Evolutionary conservation across 2,113 vertebrate genomes (phyloP).

Genomic region (Stegostoma tigrinum): DNA sequence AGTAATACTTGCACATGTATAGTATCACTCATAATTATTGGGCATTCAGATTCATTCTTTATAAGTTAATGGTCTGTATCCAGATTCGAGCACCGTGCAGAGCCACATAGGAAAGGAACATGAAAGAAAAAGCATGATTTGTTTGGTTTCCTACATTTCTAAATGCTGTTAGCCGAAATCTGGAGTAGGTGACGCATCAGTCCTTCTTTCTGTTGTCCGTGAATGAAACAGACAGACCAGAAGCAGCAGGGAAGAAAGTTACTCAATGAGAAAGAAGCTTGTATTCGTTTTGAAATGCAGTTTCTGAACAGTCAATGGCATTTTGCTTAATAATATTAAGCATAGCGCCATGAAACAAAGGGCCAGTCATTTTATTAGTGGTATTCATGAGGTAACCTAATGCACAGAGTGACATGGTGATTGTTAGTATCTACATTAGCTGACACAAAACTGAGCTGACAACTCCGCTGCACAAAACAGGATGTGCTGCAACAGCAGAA

Average conservation of each 20-base stretch:
- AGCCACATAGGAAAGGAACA: not conserved
- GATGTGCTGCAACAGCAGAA: not conserved
- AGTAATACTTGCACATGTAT: not conserved
- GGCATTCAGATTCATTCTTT: not conserved
- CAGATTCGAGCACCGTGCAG: not conserved
- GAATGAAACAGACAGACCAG: not conserved
- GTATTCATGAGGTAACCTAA: not conserved
- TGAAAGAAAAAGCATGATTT: not conserved
- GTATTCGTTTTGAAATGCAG: not conserved
- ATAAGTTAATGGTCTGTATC: not conserved
- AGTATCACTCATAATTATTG: not conserved
- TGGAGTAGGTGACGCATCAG: not conserved
- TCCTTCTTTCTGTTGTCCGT: not conserved
- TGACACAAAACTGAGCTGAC: not conserved
- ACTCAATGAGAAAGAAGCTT: not conserved
- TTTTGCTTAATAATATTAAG: not conserved
- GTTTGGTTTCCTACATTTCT: not conserved
- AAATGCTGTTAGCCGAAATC: not conserved
- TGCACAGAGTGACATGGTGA: not conserved
- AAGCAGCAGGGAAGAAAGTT: not conserved
- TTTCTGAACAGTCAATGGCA: not conserved
- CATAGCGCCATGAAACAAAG: not conserved
- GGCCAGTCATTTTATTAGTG: not conserved
- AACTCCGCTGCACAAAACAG: not conserved
- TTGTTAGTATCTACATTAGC: not conserved